These are phyloP conservation scores for Helostoma temminkii DNA, from an alignment of 2,797 vertebrate genomes.

Conservation along the genomic window DNA sequence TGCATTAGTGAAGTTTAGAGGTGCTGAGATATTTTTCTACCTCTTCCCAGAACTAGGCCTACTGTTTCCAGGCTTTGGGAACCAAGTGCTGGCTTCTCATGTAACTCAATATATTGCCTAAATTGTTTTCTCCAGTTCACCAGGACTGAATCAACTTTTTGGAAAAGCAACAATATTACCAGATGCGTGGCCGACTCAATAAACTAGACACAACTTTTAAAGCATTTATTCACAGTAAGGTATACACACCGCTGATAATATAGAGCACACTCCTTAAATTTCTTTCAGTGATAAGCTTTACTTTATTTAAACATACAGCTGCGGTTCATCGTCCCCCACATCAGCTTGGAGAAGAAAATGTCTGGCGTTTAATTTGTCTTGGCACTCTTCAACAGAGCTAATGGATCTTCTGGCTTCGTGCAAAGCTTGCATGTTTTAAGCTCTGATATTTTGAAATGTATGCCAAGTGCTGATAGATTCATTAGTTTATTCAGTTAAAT, in stretches of 20 bases:
- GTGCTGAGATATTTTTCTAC: not conserved
- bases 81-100: too few species aligned
- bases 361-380: conserved; percentile 62
- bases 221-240: conserved; percentile 5
- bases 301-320: conserved; percentile 49
- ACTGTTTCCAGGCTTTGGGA: not conserved
- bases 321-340: conserved; percentile 39
- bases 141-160: not conserved
- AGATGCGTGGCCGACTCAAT: not conserved
- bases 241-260: conserved; percentile 6
- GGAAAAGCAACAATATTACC: conserved; percentile 1
- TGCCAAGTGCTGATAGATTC: conserved; percentile 16
- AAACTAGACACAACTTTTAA: not conserved
- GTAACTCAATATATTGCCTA: not conserved
- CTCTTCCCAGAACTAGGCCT: not conserved
- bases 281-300: conserved; percentile 25
- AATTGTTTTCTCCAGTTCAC: not conserved
- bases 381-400: conserved; percentile 49
- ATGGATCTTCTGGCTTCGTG: conserved; percentile 56
- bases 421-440: conserved; percentile 27
- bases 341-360: conserved; percentile 36
- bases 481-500: conserved; percentile 26
- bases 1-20: not conserved
- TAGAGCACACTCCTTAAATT: not conserved
- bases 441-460: conserved; percentile 30